Base-by-base conservation (phyloP, 2,113 vertebrate species). In the Phyllostomus hastatus region DNA sequence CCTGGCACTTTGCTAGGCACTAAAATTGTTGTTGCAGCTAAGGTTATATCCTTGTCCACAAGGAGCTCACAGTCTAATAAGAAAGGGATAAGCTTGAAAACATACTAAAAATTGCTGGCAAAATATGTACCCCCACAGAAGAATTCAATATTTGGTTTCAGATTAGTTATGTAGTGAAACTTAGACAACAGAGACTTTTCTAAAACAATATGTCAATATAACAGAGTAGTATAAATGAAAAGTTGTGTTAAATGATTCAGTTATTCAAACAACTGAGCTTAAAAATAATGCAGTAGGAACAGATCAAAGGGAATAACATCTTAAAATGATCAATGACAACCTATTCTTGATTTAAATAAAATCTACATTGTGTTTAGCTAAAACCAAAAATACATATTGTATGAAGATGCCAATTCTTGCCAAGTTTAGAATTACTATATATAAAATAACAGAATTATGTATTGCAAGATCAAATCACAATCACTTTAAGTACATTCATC, bases 331-430 rank as follows among this genome's bases (percentile, higher is more conserved):
- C n/a, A 93, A 14, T 50, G 43, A 96, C 76, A 96, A 96, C 82
- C 9, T 76, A 96, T 84, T 95, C 86, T 66, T 96, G 80, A 92
- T 90, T 96, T 84, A 98, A 98, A 97, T 96, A 96, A 97, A 95
- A 93, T 78, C 59, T 61, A 93, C 38, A 78, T 89, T 64, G 83
- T 96, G 92, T 17, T 20, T 82, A 96, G 83, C 24, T 57, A 96
- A 97, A 94, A 97, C 90, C 50, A 93, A 98, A 61, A 91, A 95
- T 91, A 98, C 9, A 48, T 2, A 82, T 41, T 78, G 22, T 73
- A 96, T 94, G 96, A 98, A 98, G 97, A 19, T 69, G 54, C 41
- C 79, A 84, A 1, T 15, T 82, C 86, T 97, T 98, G 69, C 57
- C 83, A 97, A 97, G 43, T 93, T 96, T 90, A 88, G 33, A 97